Evolutionary conservation across 2,113 vertebrate species (phyloP).

Genomic region (Sinocyclocheilus grahami): DNA sequence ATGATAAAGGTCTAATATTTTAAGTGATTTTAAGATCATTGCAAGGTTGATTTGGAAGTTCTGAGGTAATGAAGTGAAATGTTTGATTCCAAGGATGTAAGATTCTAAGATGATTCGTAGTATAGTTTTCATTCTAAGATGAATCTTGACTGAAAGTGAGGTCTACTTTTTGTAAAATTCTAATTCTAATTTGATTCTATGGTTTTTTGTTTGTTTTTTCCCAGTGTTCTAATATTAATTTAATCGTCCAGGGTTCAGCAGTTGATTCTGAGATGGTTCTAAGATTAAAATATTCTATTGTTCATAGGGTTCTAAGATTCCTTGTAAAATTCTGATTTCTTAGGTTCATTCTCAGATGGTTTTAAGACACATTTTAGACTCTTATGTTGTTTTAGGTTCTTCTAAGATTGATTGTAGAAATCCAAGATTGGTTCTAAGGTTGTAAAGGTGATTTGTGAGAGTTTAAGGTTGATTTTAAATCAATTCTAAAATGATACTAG

Average conservation of each 20-base stretch:
- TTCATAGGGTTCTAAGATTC: not conserved
- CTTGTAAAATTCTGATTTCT: not conserved
- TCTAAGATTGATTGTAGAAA: not conserved
- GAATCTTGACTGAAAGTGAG: not conserved
- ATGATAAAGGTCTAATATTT: not conserved
- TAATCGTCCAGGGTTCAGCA: not conserved
- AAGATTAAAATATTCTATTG: not conserved
- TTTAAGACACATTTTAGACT: not conserved
- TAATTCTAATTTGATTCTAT: not conserved
- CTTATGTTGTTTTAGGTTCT: not conserved
- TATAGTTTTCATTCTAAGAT: not conserved
- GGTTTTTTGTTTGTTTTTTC: too few relatives aligned
- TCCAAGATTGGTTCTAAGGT: not conserved
- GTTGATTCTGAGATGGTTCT: not conserved
- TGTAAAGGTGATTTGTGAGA: not conserved
- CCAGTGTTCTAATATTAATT: not conserved
- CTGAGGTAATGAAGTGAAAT: not conserved
- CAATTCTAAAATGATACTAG: too few relatives aligned
- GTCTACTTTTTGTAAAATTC: not conserved
- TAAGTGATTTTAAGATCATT: not conserved
- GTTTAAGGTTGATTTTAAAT: not conserved
- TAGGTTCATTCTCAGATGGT: not conserved
- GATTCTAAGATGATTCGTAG: not conserved
- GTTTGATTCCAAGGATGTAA: too few relatives aligned
- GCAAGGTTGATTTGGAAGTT: not conserved